phyloP scores from a whole-genome alignment of 1,140 invertebrate genomes.

The Sarcophaga bullata region DNA sequence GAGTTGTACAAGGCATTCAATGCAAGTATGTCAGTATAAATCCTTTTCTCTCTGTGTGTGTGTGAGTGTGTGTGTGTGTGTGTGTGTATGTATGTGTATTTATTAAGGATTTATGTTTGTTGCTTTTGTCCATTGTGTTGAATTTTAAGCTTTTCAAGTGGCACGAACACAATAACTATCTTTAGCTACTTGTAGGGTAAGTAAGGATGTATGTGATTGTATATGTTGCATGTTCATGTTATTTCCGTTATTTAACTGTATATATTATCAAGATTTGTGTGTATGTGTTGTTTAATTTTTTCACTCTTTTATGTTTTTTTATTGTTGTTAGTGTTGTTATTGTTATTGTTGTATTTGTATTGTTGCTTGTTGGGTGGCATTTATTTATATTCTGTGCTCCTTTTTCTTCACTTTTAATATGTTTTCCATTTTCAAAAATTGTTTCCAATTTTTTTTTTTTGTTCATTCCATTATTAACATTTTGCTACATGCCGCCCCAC shows the following conservation, averaged over 20 bases:
- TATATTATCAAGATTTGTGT: neutral
- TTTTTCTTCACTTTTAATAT: neutral
- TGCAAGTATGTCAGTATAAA: neutral
- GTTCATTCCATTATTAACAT: neutral
- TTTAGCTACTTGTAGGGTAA: too few species aligned
- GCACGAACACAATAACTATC: neutral
- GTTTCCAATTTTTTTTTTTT: too few species aligned
- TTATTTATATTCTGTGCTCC: neutral
- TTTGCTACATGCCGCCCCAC: neutral
- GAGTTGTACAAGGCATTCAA: neutral
- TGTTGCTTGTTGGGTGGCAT: neutral
- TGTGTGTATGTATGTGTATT: neutral
- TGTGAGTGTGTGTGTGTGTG: slow-evolving; percentile 11
- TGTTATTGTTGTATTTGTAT: slow-evolving; percentile 2
- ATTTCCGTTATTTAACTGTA: neutral
- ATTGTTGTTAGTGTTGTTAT: neutral
- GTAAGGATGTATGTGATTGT: neutral
- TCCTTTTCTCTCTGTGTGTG: neutral
- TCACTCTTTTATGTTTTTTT: too few species aligned
- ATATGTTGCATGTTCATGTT: neutral
- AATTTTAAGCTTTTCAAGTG: slow-evolving; percentile 19
- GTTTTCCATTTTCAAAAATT: neutral
- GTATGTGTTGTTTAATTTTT: neutral
- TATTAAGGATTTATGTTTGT: slow-evolving; percentile 10
- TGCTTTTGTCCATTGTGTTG: slow-evolving; percentile 14